These are phyloP conservation scores for Panthera leo DNA, from an alignment of 2,113 vertebrate species.

Conservation along the genomic window DNA sequence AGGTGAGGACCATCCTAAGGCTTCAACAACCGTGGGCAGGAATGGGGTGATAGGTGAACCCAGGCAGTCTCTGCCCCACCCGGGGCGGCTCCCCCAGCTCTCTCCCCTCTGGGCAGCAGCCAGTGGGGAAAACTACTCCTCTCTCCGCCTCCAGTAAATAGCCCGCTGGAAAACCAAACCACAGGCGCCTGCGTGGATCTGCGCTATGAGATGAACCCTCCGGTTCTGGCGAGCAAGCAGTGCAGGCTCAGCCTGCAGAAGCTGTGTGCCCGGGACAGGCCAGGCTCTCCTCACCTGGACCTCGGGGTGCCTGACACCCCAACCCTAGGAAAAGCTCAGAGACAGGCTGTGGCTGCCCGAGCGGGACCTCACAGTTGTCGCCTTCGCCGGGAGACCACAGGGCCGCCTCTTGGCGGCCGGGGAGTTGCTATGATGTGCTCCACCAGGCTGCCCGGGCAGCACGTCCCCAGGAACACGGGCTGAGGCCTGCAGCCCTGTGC, in stretches of 20 bases:
- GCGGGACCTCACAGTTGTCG: neutral
- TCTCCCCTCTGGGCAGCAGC: neutral
- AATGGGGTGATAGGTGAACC: fast-evolving
- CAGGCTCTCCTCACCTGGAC: neutral
- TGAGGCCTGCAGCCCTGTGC: neutral
- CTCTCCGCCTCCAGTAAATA: neutral
- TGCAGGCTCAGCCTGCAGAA: neutral
- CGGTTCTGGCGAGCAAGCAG: neutral
- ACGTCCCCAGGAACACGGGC: neutral
- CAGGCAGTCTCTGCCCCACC: neutral
- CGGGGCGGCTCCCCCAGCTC: neutral
- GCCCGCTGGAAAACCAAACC: neutral
- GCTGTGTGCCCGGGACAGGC: neutral
- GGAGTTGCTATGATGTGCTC: neutral
- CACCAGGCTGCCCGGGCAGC: fast-evolving
- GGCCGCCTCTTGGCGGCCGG: neutral
- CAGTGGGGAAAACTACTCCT: neutral
- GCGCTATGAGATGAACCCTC: neutral
- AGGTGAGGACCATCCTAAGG: neutral
- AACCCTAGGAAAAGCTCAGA: neutral
- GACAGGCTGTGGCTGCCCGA: neutral
- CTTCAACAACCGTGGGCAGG: fast-evolving
- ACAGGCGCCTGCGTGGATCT: neutral
- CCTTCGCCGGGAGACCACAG: too few species aligned
- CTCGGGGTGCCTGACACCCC: neutral